Percentiles rank a stretch among this genome's conserved stretches.
phyloP scores from a whole-genome alignment of 2,797 vertebrate species.

The Garrulus glandarius region DNA sequence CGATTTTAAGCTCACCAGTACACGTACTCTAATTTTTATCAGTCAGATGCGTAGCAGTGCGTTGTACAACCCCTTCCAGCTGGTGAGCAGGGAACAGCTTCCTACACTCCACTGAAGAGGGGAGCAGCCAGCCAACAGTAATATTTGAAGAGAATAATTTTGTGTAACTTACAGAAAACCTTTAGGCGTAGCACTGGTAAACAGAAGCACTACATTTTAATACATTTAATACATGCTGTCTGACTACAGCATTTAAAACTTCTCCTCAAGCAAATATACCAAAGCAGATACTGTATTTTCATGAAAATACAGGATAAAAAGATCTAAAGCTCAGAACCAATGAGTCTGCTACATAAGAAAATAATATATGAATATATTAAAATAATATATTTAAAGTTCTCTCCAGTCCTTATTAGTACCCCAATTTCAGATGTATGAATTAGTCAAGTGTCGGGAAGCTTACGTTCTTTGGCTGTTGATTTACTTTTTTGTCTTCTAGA shows the following conservation, averaged over 20 bases:
- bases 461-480: conserved; percentile 88
- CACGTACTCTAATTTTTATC: background rate
- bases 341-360: background rate
- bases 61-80: background rate
- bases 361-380: background rate
- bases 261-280: background rate
- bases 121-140: background rate
- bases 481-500: conserved; percentile 92
- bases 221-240: background rate
- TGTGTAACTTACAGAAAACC: background rate
- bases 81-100: background rate
- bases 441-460: background rate
- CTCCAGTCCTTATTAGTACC: background rate
- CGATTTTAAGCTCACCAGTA: background rate
- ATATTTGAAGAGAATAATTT: background rate
- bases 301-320: background rate
- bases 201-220: background rate
- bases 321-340: background rate
- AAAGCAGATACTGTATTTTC: background rate
- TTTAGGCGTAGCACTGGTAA: background rate
- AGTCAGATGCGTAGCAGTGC: fast-evolving
- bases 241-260: background rate
- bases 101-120: background rate
- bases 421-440: background rate
- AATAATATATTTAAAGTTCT: background rate